Conservation (phyloP, 92 coral and sea anemone genomes). For the Palythoa grandiflora region DNA sequence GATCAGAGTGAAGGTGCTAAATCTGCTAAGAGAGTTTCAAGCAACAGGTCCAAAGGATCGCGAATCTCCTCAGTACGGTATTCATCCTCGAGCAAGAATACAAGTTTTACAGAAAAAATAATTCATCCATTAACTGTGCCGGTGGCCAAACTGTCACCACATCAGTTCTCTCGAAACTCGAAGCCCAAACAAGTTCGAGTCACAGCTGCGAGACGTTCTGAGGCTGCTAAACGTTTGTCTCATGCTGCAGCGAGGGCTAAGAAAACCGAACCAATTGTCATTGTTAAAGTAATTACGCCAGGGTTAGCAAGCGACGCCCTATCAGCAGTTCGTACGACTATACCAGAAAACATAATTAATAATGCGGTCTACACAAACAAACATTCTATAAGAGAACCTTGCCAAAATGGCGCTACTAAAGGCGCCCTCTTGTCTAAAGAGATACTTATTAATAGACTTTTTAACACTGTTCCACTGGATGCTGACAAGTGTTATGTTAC, state of each 20-base stretch:
- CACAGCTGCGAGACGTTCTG: slow-evolving; percentile 79
- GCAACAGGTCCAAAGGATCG: slow-evolving; percentile 33
- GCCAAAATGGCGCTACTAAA: slow-evolving; percentile 28
- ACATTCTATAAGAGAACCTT: slow-evolving; percentile 74
- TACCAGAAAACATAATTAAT: slow-evolving; percentile 74
- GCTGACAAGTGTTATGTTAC: background rate
- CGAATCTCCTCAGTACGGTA: slow-evolving; percentile 22
- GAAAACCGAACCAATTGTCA: slow-evolving; percentile 67
- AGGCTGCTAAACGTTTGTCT: slow-evolving; percentile 79
- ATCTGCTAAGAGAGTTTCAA: slow-evolving; percentile 20
- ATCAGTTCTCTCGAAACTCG: slow-evolving; percentile 44
- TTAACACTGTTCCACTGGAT: background rate
- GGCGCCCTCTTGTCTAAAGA: slow-evolving; percentile 48
- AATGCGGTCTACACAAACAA: slow-evolving; percentile 64
- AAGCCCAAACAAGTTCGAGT: slow-evolving; percentile 69
- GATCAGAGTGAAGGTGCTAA: slow-evolving; percentile 22
- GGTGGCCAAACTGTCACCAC: slow-evolving; percentile 69
- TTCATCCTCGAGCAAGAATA: slow-evolving; percentile 46
- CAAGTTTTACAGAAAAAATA: slow-evolving; percentile 49
- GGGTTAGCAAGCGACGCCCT: slow-evolving; percentile 75
- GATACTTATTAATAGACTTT: slow-evolving; percentile 27
- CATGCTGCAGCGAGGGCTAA: slow-evolving; percentile 48
- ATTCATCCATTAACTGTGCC: slow-evolving; percentile 86
- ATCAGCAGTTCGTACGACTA: slow-evolving; percentile 73
- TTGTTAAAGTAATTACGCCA: slow-evolving; percentile 70